Percentiles rank a stretch among this genome's conserved stretches.
phyloP scores from a whole-genome alignment of 2,888 invertebrate species.

The Eilema caniola region DNA sequence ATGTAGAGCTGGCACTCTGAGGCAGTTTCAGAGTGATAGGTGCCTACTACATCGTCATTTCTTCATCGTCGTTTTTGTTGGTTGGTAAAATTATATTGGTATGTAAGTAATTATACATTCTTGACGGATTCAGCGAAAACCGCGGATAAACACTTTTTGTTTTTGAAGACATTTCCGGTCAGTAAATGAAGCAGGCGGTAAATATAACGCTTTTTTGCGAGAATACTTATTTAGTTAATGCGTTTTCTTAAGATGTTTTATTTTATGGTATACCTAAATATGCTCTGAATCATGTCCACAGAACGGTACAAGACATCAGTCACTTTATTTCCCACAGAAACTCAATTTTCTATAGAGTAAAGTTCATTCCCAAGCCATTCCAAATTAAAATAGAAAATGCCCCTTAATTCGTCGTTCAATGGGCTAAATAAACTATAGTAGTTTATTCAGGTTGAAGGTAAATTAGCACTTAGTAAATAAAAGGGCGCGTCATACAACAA shows the following conservation, averaged over 20 bases:
- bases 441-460: conserved; percentile 7
- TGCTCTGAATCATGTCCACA: conserved; percentile 5
- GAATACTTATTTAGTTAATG: not conserved
- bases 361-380: not conserved
- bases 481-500: not conserved
- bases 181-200: not conserved
- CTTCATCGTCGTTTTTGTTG: too few species aligned
- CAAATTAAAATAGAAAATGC: not conserved
- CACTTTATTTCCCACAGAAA: too few species aligned
- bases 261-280: not conserved
- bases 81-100: too few species aligned
- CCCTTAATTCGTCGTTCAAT: not conserved
- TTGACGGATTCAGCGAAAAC: too few species aligned
- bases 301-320: too few species aligned
- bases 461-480: conserved; percentile 6
- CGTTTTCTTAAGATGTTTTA: conserved; percentile 6
- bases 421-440: not conserved
- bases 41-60: too few species aligned
- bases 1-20: too few species aligned
- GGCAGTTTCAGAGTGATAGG: too few species aligned
- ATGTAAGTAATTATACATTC: too few species aligned
- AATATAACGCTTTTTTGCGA: not conserved
- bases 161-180: not conserved
- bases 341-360: too few species aligned
- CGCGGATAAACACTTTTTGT: not conserved